Conservation (phyloP, 1,140 invertebrate species). For the Hirudo medicinalis region DNA sequence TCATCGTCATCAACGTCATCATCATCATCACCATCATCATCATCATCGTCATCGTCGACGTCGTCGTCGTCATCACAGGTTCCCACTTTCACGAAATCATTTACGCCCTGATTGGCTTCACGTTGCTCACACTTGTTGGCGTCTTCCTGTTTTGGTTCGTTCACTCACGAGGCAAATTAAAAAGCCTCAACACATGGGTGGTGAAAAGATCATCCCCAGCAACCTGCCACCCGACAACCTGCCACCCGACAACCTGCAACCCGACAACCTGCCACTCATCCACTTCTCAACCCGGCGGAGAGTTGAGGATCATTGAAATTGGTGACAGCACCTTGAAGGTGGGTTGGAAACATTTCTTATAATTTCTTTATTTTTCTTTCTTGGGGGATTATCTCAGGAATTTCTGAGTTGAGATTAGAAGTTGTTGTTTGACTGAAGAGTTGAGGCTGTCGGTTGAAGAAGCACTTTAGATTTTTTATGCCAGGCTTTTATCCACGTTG, state of each 20-base stretch:
- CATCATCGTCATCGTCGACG: not conserved
- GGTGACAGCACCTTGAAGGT: conserved; percentile 9
- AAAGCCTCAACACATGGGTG: too few species aligned
- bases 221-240: too few species aligned
- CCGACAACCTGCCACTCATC: too few species aligned
- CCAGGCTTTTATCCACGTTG: too few species aligned
- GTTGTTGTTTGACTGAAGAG: too few species aligned
- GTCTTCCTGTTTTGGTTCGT: conserved; percentile 8
- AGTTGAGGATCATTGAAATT: conserved; percentile 7
- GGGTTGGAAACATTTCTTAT: not conserved
- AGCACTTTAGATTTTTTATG: too few species aligned
- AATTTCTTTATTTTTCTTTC: not conserved
- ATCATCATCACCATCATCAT: not conserved
- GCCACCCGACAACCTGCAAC: too few species aligned
- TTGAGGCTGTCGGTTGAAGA: too few species aligned
- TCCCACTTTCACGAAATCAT: conserved; percentile 1
- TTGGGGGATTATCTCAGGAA: too few species aligned
- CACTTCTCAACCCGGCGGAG: not conserved
- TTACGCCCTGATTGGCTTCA: conserved; percentile 6
- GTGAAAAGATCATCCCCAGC: too few species aligned
- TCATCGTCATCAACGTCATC: not conserved
- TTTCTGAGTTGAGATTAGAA: too few species aligned
- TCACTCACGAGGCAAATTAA: not conserved
- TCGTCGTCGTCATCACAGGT: not conserved
- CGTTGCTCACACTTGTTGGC: conserved; percentile 4